These are phyloP conservation scores for Drosophila lacertosa DNA, from an alignment of 1,140 invertebrate species.

Conservation along the genomic window DNA sequence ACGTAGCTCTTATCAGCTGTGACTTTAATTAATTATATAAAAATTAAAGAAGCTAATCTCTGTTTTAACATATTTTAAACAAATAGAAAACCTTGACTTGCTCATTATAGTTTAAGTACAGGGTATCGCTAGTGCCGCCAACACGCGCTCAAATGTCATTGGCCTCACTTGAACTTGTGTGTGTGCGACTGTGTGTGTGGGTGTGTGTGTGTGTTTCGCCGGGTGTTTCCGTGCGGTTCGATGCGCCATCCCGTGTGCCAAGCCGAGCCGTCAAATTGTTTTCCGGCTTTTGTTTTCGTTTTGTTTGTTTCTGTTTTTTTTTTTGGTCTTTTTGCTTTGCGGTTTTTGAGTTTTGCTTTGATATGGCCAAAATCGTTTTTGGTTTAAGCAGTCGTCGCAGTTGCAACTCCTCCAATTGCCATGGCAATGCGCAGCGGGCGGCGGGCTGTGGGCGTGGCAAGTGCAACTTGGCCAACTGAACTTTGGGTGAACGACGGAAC, in stretches of 20 bases:
- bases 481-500: slow-evolving; percentile 19
- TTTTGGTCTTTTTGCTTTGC: slow-evolving; percentile 28
- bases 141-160: slow-evolving; percentile 68
- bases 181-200: not conserved
- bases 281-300: slow-evolving; percentile 74
- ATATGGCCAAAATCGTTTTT: slow-evolving; percentile 33
- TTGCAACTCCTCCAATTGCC: slow-evolving; percentile 1
- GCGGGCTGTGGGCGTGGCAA: too few species aligned
- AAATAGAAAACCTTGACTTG: too few species aligned
- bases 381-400: slow-evolving; percentile 17
- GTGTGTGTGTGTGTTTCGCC: slow-evolving; percentile 11
- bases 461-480: slow-evolving; percentile 28
- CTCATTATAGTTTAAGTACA: too few species aligned
- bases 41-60: too few species aligned
- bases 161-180: slow-evolving; percentile 62
- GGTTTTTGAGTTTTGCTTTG: slow-evolving; percentile 52
- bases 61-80: too few species aligned
- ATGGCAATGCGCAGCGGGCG: slow-evolving; percentile 23
- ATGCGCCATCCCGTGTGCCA: slow-evolving; percentile 16
- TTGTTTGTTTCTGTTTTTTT: slow-evolving; percentile 4
- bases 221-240: slow-evolving; percentile 30
- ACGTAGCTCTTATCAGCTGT: too few species aligned
- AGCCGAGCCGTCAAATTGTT: slow-evolving; percentile 70
- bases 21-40: too few species aligned
- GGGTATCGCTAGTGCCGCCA: slow-evolving; percentile 21